A percentile compares a stretch with the other conserved stretches of the same genome.
Evolutionary conservation across 2,888 invertebrate species (phyloP).

Genomic region (Yponomeuta malinellus): DNA sequence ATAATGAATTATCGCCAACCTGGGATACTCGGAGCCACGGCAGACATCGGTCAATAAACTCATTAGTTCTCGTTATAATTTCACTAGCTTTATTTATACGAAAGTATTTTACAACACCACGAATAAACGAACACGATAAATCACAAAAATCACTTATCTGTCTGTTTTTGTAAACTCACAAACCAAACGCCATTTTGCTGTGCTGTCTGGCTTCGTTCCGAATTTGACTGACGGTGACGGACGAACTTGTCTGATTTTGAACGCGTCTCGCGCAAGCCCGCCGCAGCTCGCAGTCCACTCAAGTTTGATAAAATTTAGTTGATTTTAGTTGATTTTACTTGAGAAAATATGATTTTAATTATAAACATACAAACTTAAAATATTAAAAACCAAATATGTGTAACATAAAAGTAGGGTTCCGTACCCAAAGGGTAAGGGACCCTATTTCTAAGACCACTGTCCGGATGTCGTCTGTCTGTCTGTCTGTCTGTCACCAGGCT

Average conservation of each 20-base stretch:
- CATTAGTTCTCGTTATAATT: slow-evolving; percentile 64
- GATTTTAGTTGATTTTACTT: too few species aligned
- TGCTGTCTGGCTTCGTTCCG: slow-evolving; percentile 14
- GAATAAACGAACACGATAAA: slow-evolving; percentile 26
- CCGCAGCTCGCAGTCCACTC: too few species aligned
- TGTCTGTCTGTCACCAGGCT: too few species aligned
- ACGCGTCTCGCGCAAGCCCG: neutral
- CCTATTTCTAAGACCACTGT: too few species aligned
- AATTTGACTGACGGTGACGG: neutral
- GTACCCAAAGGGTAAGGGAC: too few species aligned
- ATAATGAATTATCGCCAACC: slow-evolving; percentile 38
- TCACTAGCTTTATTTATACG: slow-evolving; percentile 36
- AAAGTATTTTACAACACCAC: slow-evolving; percentile 23
- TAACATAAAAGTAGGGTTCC: too few species aligned
- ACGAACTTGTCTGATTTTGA: neutral
- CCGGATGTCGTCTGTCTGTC: too few species aligned
- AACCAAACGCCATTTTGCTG: slow-evolving; percentile 66
- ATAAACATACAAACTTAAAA: too few species aligned
- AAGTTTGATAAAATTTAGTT: too few species aligned
- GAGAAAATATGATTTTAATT: too few species aligned
- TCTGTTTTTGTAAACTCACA: slow-evolving; percentile 57
- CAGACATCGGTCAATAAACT: slow-evolving; percentile 74
- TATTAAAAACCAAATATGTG: too few species aligned
- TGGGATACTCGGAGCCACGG: slow-evolving; percentile 74
- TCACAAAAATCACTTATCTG: slow-evolving; percentile 32